These are phyloP conservation scores for Eulithis testata DNA, from an alignment of 2,888 invertebrate genomes.

Conservation along the genomic window DNA sequence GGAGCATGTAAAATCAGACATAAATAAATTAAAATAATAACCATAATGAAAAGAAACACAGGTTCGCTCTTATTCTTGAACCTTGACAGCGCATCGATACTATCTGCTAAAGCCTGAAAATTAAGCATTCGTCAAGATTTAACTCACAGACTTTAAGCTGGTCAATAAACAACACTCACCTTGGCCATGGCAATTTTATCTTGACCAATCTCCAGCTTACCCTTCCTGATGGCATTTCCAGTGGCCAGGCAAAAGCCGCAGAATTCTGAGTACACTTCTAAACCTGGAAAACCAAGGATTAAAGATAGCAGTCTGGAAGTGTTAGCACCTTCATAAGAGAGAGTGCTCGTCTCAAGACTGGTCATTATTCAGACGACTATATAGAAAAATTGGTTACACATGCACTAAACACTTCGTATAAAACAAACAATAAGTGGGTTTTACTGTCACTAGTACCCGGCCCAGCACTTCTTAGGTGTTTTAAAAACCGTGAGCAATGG, in stretches of 20 bases:
- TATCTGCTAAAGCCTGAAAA: slow-evolving; percentile 83
- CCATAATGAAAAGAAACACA: slow-evolving; percentile 87
- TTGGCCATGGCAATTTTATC: slow-evolving; percentile 86
- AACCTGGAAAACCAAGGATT: slow-evolving; percentile 53
- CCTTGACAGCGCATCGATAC: slow-evolving; percentile 83
- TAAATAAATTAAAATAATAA: slow-evolving; percentile 41
- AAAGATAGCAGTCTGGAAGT: background rate
- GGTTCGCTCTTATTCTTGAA: slow-evolving; percentile 88
- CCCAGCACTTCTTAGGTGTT: too few species aligned
- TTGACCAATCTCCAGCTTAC: slow-evolving; percentile 88
- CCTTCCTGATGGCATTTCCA: slow-evolving; percentile 85
- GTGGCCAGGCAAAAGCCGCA: slow-evolving; percentile 88
- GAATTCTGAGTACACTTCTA: slow-evolving; percentile 89
- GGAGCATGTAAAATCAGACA: background rate
- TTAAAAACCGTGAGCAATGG: too few species aligned
- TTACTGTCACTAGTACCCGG: too few species aligned
- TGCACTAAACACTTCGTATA: too few species aligned
- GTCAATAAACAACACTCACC: slow-evolving; percentile 48
- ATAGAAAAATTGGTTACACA: too few species aligned
- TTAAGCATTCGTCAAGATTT: background rate
- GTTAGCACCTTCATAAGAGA: background rate
- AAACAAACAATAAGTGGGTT: too few species aligned
- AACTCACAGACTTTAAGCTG: background rate
- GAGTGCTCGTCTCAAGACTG: too few species aligned
- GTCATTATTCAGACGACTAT: too few species aligned